These are phyloP conservation scores for Leptinotarsa haldemani DNA, from an alignment of 2,888 invertebrate species.

Conservation along the genomic window DNA sequence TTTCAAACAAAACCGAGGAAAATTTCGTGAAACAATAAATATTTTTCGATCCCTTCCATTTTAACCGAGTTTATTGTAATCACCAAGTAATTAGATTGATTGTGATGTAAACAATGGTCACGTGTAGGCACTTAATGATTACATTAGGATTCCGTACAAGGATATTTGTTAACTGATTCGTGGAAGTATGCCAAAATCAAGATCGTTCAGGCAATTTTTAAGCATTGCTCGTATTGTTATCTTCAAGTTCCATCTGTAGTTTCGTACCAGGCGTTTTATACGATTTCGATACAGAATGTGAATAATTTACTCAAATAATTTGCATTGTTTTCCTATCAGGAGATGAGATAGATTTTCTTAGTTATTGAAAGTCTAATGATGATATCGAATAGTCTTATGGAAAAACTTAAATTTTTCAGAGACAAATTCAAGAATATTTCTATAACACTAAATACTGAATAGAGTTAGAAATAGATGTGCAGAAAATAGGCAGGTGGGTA, in stretches of 20 bases:
- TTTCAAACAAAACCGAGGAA: no score
- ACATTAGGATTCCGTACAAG: constrained; percentile 19
- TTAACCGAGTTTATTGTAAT: not conserved
- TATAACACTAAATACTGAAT: no score
- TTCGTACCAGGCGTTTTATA: not conserved
- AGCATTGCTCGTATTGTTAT: constrained; percentile 1
- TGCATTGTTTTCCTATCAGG: no score
- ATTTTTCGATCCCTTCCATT: not conserved
- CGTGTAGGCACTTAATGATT: constrained; percentile 21
- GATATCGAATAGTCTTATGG: no score
- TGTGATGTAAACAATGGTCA: constrained; percentile 22
- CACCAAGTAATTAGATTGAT: constrained; percentile 4
- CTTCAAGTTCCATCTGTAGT: not conserved
- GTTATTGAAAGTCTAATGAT: no score
- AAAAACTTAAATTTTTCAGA: no score
- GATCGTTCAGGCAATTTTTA: constrained; percentile 1
- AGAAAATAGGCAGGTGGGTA: no score
- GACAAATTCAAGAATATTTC: no score
- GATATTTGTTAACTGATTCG: constrained; percentile 10
- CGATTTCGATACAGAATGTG: not conserved
- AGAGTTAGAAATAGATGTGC: no score
- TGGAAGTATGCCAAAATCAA: constrained; percentile 12
- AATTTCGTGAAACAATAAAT: not conserved
- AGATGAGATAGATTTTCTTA: no score
- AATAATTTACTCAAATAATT: no score